Base-by-base conservation (phyloP, 2,113 vertebrate species). In the Phyllostomus discolor region DNA sequence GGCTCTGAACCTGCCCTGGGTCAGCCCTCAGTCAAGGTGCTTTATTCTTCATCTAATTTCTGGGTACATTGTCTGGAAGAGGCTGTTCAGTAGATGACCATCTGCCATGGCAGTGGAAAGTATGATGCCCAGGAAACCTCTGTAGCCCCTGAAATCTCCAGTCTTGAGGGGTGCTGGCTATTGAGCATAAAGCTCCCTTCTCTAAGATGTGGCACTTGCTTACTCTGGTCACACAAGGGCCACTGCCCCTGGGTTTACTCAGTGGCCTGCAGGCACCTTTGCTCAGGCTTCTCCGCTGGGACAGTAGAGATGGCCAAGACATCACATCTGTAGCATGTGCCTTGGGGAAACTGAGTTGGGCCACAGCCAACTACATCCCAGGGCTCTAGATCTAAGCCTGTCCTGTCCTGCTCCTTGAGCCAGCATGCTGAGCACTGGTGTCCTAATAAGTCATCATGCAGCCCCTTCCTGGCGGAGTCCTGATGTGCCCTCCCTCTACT, bases 1-100 rank as follows among this genome's bases (percentile, higher is more conserved):
- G 41, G 46, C 79, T 35, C 66, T 59, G 38, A 66, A 70, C 17
- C 12, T 57, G 3, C 11, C 20, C 46, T 46, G 10, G 52, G 24
- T 22, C 11, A 88, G 14, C 1, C n/a, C 26, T 64, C 12, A 14
- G 48, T 50, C 43, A 28, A 62, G 20, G 24, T 48, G 19, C 24
- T 67, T 64, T n/a, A 22, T 81, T 70, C 80, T 66, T 73, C 24
- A 38, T 81, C 48, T 85, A 10, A 66, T 66, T 85, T 72, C 86
- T 38, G 11, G 10, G 38, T 2, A 4, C n/a, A 38, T 22, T 87
- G 75, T 6, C 52, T 31, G 46, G n/a, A 52, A 76, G 31, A 48
- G 54, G 4, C 3, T 11, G 14, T 10, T 84, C 4, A 0, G 5
- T 64, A 54, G 35, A 17, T 83, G 73, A 50, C 24, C 22, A 16